Conservation (phyloP, 2,888 invertebrate genomes). For the Rhingia rostrata region DNA sequence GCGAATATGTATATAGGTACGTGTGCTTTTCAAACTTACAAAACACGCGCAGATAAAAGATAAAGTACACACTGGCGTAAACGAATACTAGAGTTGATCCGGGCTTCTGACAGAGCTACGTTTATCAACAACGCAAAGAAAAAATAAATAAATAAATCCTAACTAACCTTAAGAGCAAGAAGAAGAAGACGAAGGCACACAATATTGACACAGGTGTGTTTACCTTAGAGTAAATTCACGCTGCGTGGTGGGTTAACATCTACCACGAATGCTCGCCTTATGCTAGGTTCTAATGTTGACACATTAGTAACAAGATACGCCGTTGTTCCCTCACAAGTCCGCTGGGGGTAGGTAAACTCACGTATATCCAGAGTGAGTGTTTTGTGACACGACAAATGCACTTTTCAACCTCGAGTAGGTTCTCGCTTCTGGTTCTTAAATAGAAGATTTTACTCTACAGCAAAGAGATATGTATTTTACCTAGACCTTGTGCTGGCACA, state of each 20-base stretch:
- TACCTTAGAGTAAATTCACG: conserved; percentile 72
- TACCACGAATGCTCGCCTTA: conserved; percentile 76
- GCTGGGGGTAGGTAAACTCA: conserved; percentile 45
- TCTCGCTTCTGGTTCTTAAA: not conserved
- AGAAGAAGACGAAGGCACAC: conserved; percentile 52
- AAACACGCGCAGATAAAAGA: conserved; percentile 36
- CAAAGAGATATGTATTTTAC: not conserved
- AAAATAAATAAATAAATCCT: not conserved
- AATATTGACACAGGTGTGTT: conserved; percentile 81
- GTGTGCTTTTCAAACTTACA: conserved; percentile 45
- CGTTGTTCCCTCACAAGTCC: conserved; percentile 42
- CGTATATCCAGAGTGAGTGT: not conserved
- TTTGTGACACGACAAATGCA: conserved; percentile 19
- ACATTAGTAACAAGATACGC: conserved; percentile 72
- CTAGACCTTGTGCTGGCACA: conserved; percentile 1
- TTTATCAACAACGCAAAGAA: conserved; percentile 45
- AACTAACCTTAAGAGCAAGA: conserved; percentile 52
- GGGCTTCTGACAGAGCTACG: conserved; percentile 7
- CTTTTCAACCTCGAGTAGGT: conserved; percentile 22
- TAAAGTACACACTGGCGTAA: not conserved
- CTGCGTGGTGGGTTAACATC: conserved; percentile 43
- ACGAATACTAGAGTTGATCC: not conserved
- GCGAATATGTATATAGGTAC: not conserved
- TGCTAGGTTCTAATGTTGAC: conserved; percentile 76
- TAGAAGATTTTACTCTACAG: not conserved